Evolutionary conservation across 2,113 vertebrate species (phyloP).

Genomic region (Eubucco bourcierii): DNA sequence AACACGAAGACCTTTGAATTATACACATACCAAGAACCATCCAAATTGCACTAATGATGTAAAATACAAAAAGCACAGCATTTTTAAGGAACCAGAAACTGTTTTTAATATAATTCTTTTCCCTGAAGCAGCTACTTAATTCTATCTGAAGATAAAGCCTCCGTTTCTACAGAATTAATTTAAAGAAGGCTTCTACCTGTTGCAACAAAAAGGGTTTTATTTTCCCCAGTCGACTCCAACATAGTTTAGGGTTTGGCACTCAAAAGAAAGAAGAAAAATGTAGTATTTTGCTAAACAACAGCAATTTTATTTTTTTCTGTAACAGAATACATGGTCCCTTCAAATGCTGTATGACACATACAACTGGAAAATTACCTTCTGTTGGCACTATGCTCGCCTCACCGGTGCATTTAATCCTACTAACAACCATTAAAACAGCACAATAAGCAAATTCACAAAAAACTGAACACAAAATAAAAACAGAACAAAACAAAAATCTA

Average conservation of each 20-base stretch:
- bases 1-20: constrained; percentile 86
- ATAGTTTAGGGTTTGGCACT: constrained; percentile 76
- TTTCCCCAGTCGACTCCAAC: constrained; percentile 50
- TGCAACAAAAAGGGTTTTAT: constrained; percentile 55
- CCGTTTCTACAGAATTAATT: constrained; percentile 19
- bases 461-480: constrained; percentile 76
- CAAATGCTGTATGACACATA: constrained; percentile 87
- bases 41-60: constrained; percentile 83
- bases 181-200: constrained; percentile 49
- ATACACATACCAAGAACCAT: constrained; percentile 82
- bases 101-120: constrained; percentile 32
- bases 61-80: constrained; percentile 80
- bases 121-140: constrained; percentile 45
- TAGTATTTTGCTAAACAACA: constrained; percentile 54
- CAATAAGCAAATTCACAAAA: constrained; percentile 84
- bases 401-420: constrained; percentile 81
- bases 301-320: constrained; percentile 38
- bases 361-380: constrained; percentile 78
- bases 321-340: constrained; percentile 81
- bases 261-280: constrained; percentile 70
- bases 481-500: constrained; percentile 77
- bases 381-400: constrained; percentile 81
- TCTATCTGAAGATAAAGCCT: constrained; percentile 56
- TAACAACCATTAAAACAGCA: constrained; percentile 80
- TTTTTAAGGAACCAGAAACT: constrained; percentile 85